Evolutionary conservation across 2,113 vertebrate species (phyloP), one percentile per base, ranked within the genome.

Genomic region (Rana temporaria): DNA sequence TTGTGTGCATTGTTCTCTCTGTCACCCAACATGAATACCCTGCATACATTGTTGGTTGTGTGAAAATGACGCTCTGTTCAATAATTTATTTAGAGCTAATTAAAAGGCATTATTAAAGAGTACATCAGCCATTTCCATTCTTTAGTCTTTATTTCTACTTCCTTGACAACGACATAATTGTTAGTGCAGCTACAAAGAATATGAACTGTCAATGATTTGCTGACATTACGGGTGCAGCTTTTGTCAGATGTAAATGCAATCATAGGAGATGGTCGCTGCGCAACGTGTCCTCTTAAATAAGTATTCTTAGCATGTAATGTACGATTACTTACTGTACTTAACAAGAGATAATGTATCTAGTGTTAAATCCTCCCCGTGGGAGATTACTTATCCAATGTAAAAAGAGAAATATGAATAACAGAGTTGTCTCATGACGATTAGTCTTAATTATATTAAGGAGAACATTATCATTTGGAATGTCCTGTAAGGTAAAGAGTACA

Each of bases 1-100:
- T 64, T 6, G 53, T 52, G 66, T n/a, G 48, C 63, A 26, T 73
- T 42, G 55, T 64, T 60, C 62, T 56, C n/a, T 11, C 22, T 57
- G 30, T 34, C 11, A n/a, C 63, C 57, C 48, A 26, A 62, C 70
- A 32, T 20, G 4, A 30, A 53, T 22, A 57, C 17, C 17, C 42
- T 57, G 62, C 70, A 74, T 82, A 66, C 20, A 65, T 20, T 55
- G 59, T 15, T 22, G 30, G 30, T 24, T 38, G 48, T 26, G 67
- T 67, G 53, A 82, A 82, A 73, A 65, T 82, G 62, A 82, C 20
- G 64, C 60, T 59, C 18, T 30, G 72, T 75, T 74, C 80, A 74
- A 75, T 75, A 67, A 82, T 74, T 59, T 82, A 74, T 82, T 82
- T 82, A 82, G 69, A 72, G 70, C 75, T 82, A 82, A 74, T 82